Base-by-base conservation (phyloP, 2,113 vertebrate species). In the Capricornis sumatraensis region DNA sequence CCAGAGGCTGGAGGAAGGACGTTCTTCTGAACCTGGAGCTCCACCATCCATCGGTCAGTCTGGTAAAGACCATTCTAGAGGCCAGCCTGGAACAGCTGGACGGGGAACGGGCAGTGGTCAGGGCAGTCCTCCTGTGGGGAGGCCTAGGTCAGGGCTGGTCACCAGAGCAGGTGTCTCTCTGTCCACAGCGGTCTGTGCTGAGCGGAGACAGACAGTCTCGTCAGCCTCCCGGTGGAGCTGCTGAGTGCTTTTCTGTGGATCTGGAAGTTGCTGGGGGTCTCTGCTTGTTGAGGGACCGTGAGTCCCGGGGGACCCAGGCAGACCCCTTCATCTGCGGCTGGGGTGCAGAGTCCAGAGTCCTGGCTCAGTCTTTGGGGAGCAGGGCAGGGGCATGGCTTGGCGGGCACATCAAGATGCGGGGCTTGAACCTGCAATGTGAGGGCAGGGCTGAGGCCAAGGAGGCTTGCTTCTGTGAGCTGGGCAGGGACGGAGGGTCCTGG, bases 301-400 rank as follows among this genome's bases (percentile, higher is more conserved):
- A 1, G 1, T 62, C 60, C 60, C 30, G 6, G 25, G 52, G 21
- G 19, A 55, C 23, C 81, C 4, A 25, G 33, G 81, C 52, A 25
- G 52, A 25, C 60, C 23, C 81, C n/a, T 19, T 83, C 23, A 0
- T 14, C 33, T 83, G 30, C 0, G 0, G 33, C 33, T 3, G 0
- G 11, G 52, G 36, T 55, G 50, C 10, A 28, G 28, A 81, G 78
- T 33, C 10, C 6, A 1, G 28, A 81, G 28, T 62, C 28, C 58
- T 60, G 58, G 58, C 27, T 60, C 58, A 62, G 60, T 30, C 13
- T 52, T 25, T 17, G 28, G 7, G 78, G 16, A 2, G 0, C 14
- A 50, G 27, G 58, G 58, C 2, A 1, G n/a, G 52, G 19, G 17
- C 21, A 25, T 21, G 52, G 52, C 33, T 53, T 53, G n/a, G 33